These are phyloP conservation scores for Arctopsyche grandis DNA, from an alignment of 1,140 invertebrate genomes.

Conservation along the genomic window DNA sequence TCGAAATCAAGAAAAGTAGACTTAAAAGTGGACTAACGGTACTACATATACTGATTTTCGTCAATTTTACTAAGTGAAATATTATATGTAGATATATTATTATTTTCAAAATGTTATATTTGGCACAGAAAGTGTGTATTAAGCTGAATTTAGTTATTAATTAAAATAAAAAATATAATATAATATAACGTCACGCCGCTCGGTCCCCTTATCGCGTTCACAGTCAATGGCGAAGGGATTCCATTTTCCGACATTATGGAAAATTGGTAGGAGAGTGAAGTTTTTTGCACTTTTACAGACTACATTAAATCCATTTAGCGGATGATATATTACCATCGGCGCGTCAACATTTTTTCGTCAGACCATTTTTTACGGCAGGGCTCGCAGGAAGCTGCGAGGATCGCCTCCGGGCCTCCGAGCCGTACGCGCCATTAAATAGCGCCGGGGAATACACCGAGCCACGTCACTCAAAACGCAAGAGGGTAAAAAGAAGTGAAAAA, in stretches of 20 bases:
- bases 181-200: neutral
- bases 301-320: constrained; percentile 56
- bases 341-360: constrained; percentile 50
- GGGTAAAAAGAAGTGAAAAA: neutral
- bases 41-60: too few relatives aligned
- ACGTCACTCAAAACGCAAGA: constrained; percentile 46
- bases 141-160: too few relatives aligned
- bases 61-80: too few relatives aligned
- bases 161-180: neutral
- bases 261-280: constrained; percentile 49
- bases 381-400: neutral
- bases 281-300: constrained; percentile 56
- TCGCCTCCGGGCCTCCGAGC: constrained; percentile 28
- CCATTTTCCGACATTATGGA: constrained; percentile 51
- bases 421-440: constrained; percentile 43
- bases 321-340: constrained; percentile 52
- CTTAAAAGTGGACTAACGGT: too few relatives aligned
- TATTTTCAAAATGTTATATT: too few relatives aligned
- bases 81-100: too few relatives aligned
- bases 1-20: too few relatives aligned
- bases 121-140: too few relatives aligned
- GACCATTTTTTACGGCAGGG: constrained; percentile 27
- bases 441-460: constrained; percentile 43
- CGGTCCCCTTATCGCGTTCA: constrained; percentile 20
- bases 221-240: constrained; percentile 31